These are phyloP conservation scores for Dryococelus australis DNA, from an alignment of 2,888 invertebrate genomes.

Conservation along the genomic window DNA sequence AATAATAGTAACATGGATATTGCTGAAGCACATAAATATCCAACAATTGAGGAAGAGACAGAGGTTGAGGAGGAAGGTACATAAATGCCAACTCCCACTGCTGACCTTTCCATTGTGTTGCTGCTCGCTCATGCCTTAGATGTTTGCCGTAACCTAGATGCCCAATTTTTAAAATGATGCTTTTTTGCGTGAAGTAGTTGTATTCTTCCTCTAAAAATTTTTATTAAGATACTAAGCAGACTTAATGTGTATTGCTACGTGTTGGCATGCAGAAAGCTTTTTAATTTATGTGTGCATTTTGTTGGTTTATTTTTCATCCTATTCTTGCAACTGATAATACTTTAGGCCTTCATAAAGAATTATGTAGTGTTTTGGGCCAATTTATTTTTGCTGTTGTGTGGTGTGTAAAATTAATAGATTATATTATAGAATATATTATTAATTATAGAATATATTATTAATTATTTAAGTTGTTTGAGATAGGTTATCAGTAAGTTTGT, in stretches of 20 bases:
- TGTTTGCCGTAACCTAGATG: constrained; percentile 8
- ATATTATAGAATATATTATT: too few species aligned
- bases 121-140: constrained; percentile 20
- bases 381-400: not conserved
- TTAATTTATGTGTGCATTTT: not conserved
- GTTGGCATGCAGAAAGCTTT: not conserved
- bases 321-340: not conserved
- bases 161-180: not conserved
- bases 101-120: constrained; percentile 17
- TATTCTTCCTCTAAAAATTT: not conserved
- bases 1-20: constrained; percentile 56
- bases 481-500: too few species aligned
- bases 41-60: constrained; percentile 56
- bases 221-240: not conserved
- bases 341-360: not conserved
- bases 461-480: too few species aligned
- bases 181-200: not conserved
- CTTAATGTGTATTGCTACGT: not conserved
- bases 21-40: constrained; percentile 53
- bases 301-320: not conserved
- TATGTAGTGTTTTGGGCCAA: not conserved
- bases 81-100: not conserved
- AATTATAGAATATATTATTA: too few species aligned
- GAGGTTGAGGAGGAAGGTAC: constrained; percentile 50
- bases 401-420: too few species aligned